Conservation (phyloP, 1,140 invertebrate species). For the Pseudomyrmex concolor region DNA sequence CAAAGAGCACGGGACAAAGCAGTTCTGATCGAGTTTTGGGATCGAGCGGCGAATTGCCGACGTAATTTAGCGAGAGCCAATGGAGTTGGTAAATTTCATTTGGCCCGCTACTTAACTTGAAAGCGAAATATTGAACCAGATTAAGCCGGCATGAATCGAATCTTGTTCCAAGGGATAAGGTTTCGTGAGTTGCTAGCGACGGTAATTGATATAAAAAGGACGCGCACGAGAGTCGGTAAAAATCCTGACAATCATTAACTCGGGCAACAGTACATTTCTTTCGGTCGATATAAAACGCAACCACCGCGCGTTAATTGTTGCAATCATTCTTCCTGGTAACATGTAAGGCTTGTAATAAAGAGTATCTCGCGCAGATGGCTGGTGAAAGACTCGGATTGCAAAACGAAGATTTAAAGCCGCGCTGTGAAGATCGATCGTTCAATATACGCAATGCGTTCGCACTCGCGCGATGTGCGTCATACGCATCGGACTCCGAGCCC, state of each 20-base stretch:
- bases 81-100: constrained; percentile 74
- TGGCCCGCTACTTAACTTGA: constrained; percentile 40
- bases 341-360: constrained; percentile 35
- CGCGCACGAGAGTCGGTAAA: constrained; percentile 8
- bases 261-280: constrained; percentile 25
- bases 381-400: constrained; percentile 37
- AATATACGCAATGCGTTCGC: constrained; percentile 29
- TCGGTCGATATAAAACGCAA: constrained; percentile 42
- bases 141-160: constrained; percentile 31
- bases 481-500: no score
- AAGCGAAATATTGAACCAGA: constrained; percentile 33
- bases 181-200: constrained; percentile 14
- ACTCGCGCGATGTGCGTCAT: neutral
- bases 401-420: constrained; percentile 35
- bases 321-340: constrained; percentile 60
- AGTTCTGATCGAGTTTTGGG: constrained; percentile 68
- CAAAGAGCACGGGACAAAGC: constrained; percentile 15
- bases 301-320: constrained; percentile 62
- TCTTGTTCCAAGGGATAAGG: neutral
- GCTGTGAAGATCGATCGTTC: neutral
- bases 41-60: constrained; percentile 69
- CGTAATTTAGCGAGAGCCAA: constrained; percentile 71
- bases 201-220: neutral
- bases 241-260: constrained; percentile 50
- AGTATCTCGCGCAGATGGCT: constrained; percentile 21